Evolutionary conservation across 92 coral and sea anemone species (phyloP).

Genomic region (Virgularia gustaviana): DNA sequence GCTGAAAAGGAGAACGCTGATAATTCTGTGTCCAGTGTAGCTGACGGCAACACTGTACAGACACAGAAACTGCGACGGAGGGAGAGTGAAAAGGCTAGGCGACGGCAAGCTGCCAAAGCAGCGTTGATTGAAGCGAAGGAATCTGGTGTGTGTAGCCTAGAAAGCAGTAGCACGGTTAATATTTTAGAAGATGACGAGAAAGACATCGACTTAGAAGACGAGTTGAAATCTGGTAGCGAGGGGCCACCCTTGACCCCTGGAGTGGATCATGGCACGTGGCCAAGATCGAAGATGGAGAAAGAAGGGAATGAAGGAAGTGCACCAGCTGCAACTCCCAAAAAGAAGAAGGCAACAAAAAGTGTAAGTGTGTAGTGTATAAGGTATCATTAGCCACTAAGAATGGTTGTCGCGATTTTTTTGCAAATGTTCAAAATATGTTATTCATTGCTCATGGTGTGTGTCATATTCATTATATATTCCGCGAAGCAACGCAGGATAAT

Average conservation of each 20-base stretch:
- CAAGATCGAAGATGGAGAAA: conserved; percentile 15
- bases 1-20: conserved; percentile 53
- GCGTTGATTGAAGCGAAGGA: conserved; percentile 32
- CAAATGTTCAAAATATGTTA: too few species aligned
- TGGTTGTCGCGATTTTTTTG: background rate
- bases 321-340: conserved; percentile 18
- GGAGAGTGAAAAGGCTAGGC: conserved; percentile 31
- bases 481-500: too few species aligned
- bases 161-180: too few species aligned
- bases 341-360: conserved; percentile 31
- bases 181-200: background rate
- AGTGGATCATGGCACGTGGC: conserved; percentile 29
- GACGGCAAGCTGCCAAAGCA: conserved; percentile 35
- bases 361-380: conserved; percentile 1
- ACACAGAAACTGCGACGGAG: conserved; percentile 29
- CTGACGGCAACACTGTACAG: conserved; percentile 10
- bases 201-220: background rate
- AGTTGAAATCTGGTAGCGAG: background rate
- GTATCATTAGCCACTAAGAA: too few species aligned
- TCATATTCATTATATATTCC: too few species aligned
- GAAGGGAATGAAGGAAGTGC: conserved; percentile 10
- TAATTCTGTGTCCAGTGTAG: conserved; percentile 21
- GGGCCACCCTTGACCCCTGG: conserved; percentile 2
- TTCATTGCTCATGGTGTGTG: too few species aligned
- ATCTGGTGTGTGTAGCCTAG: background rate